Evolutionary conservation across 2,888 invertebrate genomes (phyloP), one percentile per base, ranked within the genome.

Genomic region (Chrysodeixis includens): DNA sequence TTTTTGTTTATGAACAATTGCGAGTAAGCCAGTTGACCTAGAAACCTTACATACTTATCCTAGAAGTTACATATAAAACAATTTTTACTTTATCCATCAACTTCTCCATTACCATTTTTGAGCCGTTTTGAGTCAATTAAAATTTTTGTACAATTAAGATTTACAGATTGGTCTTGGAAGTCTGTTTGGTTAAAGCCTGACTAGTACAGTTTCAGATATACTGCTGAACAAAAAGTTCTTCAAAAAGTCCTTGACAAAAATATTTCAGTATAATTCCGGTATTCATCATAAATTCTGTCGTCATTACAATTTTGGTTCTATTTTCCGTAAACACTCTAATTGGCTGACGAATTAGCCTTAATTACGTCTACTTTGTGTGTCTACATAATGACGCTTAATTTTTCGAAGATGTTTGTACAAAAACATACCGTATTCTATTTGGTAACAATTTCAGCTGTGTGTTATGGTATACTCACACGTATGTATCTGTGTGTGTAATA

Each of bases 331-430:
- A 40, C 40, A 40, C 4, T 40, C 40, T 40, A 40, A n/a, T n/a
- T 40, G 40, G n/a, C 40, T 40, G 40, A 40, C 40, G n/a, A 40
- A 40, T 40, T n/a, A 40, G 40, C n/a, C 40, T 40, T 40, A 40
- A 40, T 40, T 40, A 40, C 40, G 40, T 40, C n/a, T 40, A 40
- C 40, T 40, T 40, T 40, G 40, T 40, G n/a, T 14, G 40, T 40
- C n/a, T 40, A 40, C 40, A n/a, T 40, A 40, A 40, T n/a, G n/a
- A n/a, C 40, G 40, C 40, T 40, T 40, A 40, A n/a, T 40, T 40
- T 40, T n/a, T n/a, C 5, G 12, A 35, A 35, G 35, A 35, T 35
- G 12, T 35, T 2, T 12, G 9, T 2, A 40, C 14, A 40, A n/a
- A 14, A 12, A 40, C 14, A 40, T 40, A 40, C 40, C 14, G 0